Percentiles rank a stretch among this genome's conserved stretches.
Evolutionary conservation across 1,140 invertebrate species (phyloP).

Genomic region (Monochamus saltuarius): DNA sequence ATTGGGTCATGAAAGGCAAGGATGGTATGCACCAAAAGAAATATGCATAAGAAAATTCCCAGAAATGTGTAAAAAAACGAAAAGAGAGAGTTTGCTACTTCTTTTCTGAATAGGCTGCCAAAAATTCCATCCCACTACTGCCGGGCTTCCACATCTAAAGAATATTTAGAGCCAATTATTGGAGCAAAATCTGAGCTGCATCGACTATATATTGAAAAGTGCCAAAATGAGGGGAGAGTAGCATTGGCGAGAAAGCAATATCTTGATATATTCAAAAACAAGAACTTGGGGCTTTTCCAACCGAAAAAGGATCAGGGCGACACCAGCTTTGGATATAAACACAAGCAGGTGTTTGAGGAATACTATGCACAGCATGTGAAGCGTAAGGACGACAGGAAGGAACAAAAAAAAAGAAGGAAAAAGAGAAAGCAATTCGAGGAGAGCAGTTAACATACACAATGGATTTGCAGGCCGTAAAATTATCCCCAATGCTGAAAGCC

Average conservation of each 20-base stretch:
- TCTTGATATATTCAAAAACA: slow-evolving; percentile 17
- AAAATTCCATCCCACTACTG: slow-evolving; percentile 40
- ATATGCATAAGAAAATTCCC: neutral
- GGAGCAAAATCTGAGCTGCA: slow-evolving; percentile 34
- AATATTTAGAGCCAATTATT: no score
- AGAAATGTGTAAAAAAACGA: neutral
- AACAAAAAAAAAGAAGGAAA: slow-evolving; percentile 30
- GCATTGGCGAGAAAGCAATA: neutral
- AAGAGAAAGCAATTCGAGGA: slow-evolving; percentile 29
- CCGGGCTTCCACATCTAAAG: slow-evolving; percentile 31
- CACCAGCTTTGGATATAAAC: slow-evolving; percentile 31
- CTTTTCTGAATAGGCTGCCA: slow-evolving; percentile 30
- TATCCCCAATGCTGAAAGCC: slow-evolving; percentile 47
- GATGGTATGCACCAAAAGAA: no score
- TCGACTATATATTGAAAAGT: slow-evolving; percentile 25
- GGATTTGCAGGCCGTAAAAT: slow-evolving; percentile 50
- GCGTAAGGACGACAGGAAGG: slow-evolving; percentile 26
- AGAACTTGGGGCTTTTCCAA: slow-evolving; percentile 32
- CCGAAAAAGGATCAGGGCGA: slow-evolving; percentile 42
- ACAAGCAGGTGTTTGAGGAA: slow-evolving; percentile 25
- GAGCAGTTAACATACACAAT: slow-evolving; percentile 33
- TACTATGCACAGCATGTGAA: slow-evolving; percentile 31
- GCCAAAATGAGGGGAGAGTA: neutral
- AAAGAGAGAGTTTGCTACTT: neutral
- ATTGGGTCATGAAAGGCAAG: neutral